phyloP scores from a whole-genome alignment of 2,888 invertebrate species.

The Tiphia femorata region DNA sequence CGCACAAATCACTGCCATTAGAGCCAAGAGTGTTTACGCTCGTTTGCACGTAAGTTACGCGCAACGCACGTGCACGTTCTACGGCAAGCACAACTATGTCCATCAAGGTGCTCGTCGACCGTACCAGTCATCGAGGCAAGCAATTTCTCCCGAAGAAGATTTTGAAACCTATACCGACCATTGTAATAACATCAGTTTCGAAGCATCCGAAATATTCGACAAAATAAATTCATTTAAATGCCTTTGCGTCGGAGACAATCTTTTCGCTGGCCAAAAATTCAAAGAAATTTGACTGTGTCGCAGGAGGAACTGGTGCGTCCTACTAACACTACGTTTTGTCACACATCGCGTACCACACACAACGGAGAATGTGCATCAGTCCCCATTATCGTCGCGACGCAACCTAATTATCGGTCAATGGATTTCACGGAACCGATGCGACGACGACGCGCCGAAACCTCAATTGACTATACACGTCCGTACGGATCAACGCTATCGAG shows the following conservation, averaged over 20 bases:
- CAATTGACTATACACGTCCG: conserved; percentile 38
- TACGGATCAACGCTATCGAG: conserved; percentile 41
- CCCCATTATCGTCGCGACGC: conserved; percentile 45
- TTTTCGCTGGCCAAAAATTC: too few relatives aligned
- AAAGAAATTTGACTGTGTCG: too few relatives aligned
- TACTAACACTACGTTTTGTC: too few relatives aligned
- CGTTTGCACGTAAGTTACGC: conserved; percentile 45
- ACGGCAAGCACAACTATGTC: not conserved
- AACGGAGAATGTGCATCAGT: conserved; percentile 14
- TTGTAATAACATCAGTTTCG: conserved; percentile 40
- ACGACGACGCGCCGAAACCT: conserved; percentile 35
- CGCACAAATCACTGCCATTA: conserved; percentile 37
- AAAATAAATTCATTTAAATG: too few relatives aligned
- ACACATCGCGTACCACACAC: too few relatives aligned
- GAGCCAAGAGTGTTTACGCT: conserved; percentile 37
- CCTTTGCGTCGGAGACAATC: too few relatives aligned
- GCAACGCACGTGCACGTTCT: conserved; percentile 26
- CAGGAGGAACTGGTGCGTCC: too few relatives aligned
- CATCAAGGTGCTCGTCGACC: too few relatives aligned
- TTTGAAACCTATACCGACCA: not conserved
- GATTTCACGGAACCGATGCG: conserved; percentile 43
- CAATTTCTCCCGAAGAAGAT: not conserved
- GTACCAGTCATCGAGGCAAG: too few relatives aligned
- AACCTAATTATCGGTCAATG: conserved; percentile 47
- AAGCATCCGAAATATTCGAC: too few relatives aligned